Percentiles rank a stretch among this genome's conserved stretches.
Conservation (phyloP, 2,888 invertebrate genomes). For the Caenorhabditis panamensis region DNA sequence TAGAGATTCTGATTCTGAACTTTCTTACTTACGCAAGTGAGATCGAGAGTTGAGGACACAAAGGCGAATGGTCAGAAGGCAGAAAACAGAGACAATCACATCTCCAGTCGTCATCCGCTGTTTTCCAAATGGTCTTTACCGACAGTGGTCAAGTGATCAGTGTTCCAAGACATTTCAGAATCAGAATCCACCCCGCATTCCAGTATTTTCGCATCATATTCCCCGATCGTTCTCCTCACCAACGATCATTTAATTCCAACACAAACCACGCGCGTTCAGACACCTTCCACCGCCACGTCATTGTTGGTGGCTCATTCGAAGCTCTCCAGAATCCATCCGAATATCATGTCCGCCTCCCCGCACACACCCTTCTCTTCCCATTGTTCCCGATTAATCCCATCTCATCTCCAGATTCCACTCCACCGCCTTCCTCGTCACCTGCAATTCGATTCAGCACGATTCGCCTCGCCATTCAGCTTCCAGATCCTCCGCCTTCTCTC, state of each 20-base stretch:
- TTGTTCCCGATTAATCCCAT: conserved; percentile 43
- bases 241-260: conserved; percentile 27
- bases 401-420: conserved; percentile 53
- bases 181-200: background rate
- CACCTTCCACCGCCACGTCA: conserved; percentile 42
- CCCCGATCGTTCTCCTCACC: conserved; percentile 14
- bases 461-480: conserved; percentile 1
- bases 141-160: background rate
- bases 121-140: no score
- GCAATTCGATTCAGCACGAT: conserved; percentile 6
- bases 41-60: conserved; percentile 20
- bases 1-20: no score
- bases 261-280: background rate
- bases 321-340: background rate
- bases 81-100: background rate
- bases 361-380: conserved; percentile 10
- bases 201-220: background rate
- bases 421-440: conserved; percentile 25
- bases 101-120: no score
- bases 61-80: conserved; percentile 15
- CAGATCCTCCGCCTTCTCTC: conserved; percentile 8
- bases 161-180: background rate
- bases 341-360: conserved; percentile 32
- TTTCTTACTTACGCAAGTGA: background rate
- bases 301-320: background rate